Conservation (phyloP, 1,140 invertebrate species). For the Phymorhynchus buccinoides region DNA sequence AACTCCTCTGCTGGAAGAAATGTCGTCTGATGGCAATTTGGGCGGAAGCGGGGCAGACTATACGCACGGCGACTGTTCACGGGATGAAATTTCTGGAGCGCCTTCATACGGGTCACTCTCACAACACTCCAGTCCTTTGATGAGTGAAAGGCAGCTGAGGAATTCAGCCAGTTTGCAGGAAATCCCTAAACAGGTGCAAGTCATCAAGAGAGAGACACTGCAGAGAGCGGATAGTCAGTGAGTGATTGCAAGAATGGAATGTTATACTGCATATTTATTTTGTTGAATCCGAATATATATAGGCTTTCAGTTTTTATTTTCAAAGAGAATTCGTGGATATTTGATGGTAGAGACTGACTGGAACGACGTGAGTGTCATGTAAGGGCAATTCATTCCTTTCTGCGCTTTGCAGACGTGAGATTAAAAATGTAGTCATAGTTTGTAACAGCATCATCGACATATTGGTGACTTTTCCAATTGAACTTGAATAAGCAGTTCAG, state of each 20-base stretch:
- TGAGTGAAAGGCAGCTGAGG: neutral
- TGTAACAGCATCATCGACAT: too few relatives aligned
- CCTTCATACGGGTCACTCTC: neutral
- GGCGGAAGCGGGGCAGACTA: neutral
- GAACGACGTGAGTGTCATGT: too few relatives aligned
- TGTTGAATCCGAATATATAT: too few relatives aligned
- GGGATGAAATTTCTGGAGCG: neutral
- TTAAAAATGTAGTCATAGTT: too few relatives aligned
- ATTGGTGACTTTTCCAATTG: too few relatives aligned
- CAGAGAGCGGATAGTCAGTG: constrained; percentile 17
- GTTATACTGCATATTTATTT: too few relatives aligned
- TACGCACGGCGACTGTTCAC: neutral
- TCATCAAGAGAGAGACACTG: neutral
- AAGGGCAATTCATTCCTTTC: too few relatives aligned
- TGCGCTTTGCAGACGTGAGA: too few relatives aligned
- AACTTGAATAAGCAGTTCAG: too few relatives aligned
- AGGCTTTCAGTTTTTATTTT: too few relatives aligned
- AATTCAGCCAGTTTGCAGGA: constrained; percentile 1
- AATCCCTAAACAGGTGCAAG: neutral
- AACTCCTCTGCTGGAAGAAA: neutral
- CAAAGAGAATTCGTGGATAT: too few relatives aligned
- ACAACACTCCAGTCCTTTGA: neutral
- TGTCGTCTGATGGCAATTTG: neutral
- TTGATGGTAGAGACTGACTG: too few relatives aligned
- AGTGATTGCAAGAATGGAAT: neutral